These are phyloP conservation scores for Frankliniella fusca DNA, from an alignment of 2,888 invertebrate genomes.

Conservation along the genomic window DNA sequence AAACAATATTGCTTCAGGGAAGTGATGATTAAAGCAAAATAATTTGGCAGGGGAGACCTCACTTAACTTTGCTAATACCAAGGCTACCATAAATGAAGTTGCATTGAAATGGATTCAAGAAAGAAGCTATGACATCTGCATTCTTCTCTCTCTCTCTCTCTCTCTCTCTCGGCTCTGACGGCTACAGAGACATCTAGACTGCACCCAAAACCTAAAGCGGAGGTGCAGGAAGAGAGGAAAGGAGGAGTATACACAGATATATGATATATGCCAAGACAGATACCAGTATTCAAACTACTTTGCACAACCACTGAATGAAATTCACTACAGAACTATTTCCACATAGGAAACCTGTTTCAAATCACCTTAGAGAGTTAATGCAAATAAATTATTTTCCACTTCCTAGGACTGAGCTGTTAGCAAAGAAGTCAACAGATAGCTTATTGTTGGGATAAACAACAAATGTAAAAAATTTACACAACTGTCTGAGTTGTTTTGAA, in stretches of 20 bases:
- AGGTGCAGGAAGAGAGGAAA: no score
- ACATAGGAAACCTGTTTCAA: background rate
- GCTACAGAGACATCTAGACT: background rate
- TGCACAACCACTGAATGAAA: background rate
- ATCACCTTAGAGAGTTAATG: conserved; percentile 1
- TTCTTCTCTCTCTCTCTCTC: background rate
- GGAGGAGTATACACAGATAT: no score
- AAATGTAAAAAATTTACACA: background rate
- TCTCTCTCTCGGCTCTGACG: background rate
- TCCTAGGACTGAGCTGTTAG: background rate
- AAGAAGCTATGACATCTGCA: background rate
- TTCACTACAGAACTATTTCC: background rate
- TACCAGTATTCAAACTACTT: background rate
- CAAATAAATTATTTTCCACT: background rate
- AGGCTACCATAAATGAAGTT: no score
- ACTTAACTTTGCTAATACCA: no score
- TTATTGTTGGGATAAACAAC: background rate
- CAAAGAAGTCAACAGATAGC: background rate
- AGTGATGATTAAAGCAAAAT: no score
- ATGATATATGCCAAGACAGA: background rate
- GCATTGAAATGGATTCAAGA: no score
- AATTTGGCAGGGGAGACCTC: no score
- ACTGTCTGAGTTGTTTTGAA: background rate
- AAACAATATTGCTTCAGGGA: no score
- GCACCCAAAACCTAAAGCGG: background rate